Evolutionary conservation across 2,888 invertebrate species (phyloP), one percentile per base, ranked within the genome.

Genomic region (Epiblema foenella): DNA sequence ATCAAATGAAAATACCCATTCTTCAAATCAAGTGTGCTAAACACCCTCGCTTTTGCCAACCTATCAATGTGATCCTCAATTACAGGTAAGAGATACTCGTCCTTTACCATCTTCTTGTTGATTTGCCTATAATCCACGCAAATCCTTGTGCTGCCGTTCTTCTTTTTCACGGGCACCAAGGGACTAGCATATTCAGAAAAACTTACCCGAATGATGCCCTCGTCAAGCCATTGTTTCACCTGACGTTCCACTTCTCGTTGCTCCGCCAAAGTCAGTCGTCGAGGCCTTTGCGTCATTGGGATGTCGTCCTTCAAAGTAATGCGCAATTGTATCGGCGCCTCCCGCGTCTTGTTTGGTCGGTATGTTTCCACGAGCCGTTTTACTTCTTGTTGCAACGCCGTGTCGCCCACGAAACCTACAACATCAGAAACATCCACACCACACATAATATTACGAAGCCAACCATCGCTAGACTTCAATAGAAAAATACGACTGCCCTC

Each of bases 131-230:
- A 58, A 58, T 58, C 58, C 10, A 58, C 58, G 37, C 58, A 39
- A n/a, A 58, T 59, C 18, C 42, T 39, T 11, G 39, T 59, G 12
- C 59, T 59, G 24, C 60, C 46, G n/a, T 46, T 24, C 18, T 46
- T 60, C 24, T 60, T 60, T 24, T 46, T 60, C n/a, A 60, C 37
- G 1, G 18, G 51, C 12, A 63, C 63, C 15, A 60, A 46, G 2
- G 60, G 60, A 60, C 60, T 60, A 60, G 60, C 60, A 24, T 39
- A 60, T 49, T 60, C 60, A 46, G 60, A 60, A n/a, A 58, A 58
- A 58, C 58, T 37, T 37, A 58, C 37, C 37, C 58, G 33, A 58
- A 58, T 18, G 29, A 37, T 18, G 0, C 63, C 63, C 7, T 63
- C 52, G 5, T 52, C 18, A 37, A 51, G 63, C 51, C 52, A 52